Base-by-base conservation (phyloP, 2,888 invertebrate species). In the Sphaerophoria taeniata region DNA sequence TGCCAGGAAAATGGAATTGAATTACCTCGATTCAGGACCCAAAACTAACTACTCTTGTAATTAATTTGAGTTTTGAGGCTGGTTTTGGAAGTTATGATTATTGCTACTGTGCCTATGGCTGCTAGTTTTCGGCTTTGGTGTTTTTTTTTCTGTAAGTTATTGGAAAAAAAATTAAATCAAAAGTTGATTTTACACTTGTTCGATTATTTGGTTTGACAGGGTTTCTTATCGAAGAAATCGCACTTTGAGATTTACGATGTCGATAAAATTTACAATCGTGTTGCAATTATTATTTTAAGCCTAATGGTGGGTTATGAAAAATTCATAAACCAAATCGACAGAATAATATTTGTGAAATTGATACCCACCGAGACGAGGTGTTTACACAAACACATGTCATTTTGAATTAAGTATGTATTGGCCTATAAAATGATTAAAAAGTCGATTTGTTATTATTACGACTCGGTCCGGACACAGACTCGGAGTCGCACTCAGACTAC, bases 1-100 rank as follows among this genome's bases (percentile, higher is more conserved):
- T 71, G 47, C 69, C 60, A 56, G 55, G 47, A 55, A 71, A 65
- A 70, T 53, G 34, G 24, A 76, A 67, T 76, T 51, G 53, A 76
- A 71, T 76, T 60, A 51, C 76, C 51, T 47, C 33, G 45, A 33
- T 53, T 81, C 58, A 45, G 70, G 65, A 58, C 63, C 34, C 45
- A 79, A 6, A 55, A 69, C n/a, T 53, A 33, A 45, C 24, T 14
- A 12, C 58, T 31, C 39, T 24, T 24, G 79, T 67, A 79, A 79
- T 73, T 79, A 67, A 73, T 65, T 73, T 43, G 45, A 43, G 49
- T 47, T 56, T 55, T 6, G 5, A 14, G 31, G 39, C 36, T 39
- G 56, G 14, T 16, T 16, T 58, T 39, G 16, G 39, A 58, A 16
- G 16, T 5, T 12, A 43, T 5, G 12, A 7, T 3, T 9, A 11